These are phyloP conservation scores for Ptyas mucosa DNA, from an alignment of 2,113 vertebrate species.

Conservation along the genomic window DNA sequence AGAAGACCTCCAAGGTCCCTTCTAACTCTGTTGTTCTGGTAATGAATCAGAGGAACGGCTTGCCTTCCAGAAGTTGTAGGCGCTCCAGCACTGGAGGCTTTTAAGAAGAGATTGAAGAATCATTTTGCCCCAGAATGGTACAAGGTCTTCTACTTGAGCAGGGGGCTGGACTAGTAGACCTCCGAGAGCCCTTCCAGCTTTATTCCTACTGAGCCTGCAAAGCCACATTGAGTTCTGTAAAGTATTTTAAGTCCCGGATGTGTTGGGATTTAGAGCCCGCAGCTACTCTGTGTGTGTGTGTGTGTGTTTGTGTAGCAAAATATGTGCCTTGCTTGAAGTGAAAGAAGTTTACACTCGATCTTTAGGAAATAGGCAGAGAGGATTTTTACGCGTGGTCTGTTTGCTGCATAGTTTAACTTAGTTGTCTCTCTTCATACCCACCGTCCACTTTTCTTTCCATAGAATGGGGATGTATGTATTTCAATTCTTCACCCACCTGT, in stretches of 20 bases:
- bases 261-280: no score
- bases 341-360: neutral
- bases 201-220: neutral
- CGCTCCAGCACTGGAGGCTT: no score
- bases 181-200: neutral
- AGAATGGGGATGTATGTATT: slow-evolving; percentile 98
- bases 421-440: slow-evolving; percentile 12
- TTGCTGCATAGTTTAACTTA: neutral
- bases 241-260: neutral
- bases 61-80: no score
- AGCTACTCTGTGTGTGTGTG: neutral
- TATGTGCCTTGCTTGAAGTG: neutral
- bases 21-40: no score
- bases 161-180: neutral
- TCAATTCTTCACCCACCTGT: slow-evolving; percentile 98
- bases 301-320: neutral
- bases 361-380: neutral
- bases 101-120: no score
- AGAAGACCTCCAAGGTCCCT: no score
- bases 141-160: no score
- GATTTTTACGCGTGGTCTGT: neutral
- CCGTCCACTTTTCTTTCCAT: slow-evolving; percentile 46
- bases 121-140: no score
- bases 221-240: neutral
- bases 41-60: no score